Conservation (phyloP, 2,797 vertebrate genomes). For the Oreochromis mossambicus region DNA sequence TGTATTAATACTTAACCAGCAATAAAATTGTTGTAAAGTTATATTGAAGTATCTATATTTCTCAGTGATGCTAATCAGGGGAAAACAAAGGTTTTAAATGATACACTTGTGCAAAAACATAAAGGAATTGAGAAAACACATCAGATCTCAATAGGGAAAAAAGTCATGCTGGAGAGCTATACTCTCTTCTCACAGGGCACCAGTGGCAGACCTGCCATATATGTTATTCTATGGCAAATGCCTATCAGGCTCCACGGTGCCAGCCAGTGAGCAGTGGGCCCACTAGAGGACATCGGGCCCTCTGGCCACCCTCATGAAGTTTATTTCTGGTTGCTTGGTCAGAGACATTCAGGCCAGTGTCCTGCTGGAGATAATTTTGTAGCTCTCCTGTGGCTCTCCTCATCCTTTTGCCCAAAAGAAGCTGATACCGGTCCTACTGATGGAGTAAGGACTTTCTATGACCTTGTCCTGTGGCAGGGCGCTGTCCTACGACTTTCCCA, state of each 20-base stretch:
- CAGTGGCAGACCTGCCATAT: background rate
- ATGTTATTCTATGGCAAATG: background rate
- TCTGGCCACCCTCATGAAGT: background rate
- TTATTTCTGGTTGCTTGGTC: background rate
- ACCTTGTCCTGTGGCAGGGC: background rate
- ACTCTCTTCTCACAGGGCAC: background rate
- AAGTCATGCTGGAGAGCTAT: background rate
- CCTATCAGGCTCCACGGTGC: background rate
- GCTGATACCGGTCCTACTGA: background rate
- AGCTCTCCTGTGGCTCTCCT: background rate
- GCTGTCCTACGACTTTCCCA: background rate
- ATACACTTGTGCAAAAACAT: background rate
- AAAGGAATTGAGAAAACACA: background rate
- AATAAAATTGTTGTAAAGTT: background rate
- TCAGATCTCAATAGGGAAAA: background rate
- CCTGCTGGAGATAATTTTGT: background rate
- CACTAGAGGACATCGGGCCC: background rate
- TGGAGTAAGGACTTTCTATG: background rate
- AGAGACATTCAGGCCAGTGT: background rate
- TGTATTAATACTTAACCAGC: background rate
- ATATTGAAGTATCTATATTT: background rate
- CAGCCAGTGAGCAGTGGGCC: background rate
- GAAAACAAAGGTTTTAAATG: background rate
- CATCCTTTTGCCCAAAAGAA: background rate
- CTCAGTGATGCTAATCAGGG: background rate